Base-by-base conservation (phyloP, 1,140 invertebrate species). In the Acyrthosiphon pisum region DNA sequence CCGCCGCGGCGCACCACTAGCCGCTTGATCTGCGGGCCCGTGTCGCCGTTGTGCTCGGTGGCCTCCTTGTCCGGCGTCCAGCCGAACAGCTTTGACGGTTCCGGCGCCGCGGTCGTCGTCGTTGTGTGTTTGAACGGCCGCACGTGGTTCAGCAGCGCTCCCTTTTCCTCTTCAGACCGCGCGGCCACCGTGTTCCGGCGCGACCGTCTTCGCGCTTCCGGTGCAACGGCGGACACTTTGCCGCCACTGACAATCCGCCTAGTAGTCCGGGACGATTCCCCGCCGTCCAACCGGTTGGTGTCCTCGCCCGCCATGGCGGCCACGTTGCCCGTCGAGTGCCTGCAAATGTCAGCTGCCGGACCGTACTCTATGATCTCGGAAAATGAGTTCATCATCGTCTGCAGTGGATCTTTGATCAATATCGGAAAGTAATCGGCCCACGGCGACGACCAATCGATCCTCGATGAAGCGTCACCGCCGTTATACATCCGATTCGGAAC, bases 1-100 rank as follows among this genome's bases (percentile, higher is more conserved):
- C 97, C 97, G 18, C 97, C 97, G 94, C 96, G 96, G 89, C 96
- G 95, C 20, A 97, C 97, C 94, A 96, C 96, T 20, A 97, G 94
- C 94, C 95, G 96, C 93, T 97, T 96, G 50, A 97, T 97, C 90
- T 97, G 96, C 91, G 97, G 96, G 9, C 97, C 96, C 91, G 68
- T 87, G 37, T 93, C 94, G n/a, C 86, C 94, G 95, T 83, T 84
- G 53, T 84, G 48, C 48, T 87, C 83, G 76, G 20, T n/a, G 48
- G 76, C 56, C 26, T n/a, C 7, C 44, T 46, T 76, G 89, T 90
- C 76, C 22, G 86, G 83, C 50, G 48, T 6, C 53, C 60, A 56
- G 26, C 14, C 23, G 68, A 56, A 23, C 89, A 76, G 18, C 60
- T 84, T 44, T 20, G 56, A 2, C 37, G 68, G 23, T 26, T 84